Evolutionary conservation across 2,888 invertebrate genomes (phyloP).

Genomic region (Metalampra italica): DNA sequence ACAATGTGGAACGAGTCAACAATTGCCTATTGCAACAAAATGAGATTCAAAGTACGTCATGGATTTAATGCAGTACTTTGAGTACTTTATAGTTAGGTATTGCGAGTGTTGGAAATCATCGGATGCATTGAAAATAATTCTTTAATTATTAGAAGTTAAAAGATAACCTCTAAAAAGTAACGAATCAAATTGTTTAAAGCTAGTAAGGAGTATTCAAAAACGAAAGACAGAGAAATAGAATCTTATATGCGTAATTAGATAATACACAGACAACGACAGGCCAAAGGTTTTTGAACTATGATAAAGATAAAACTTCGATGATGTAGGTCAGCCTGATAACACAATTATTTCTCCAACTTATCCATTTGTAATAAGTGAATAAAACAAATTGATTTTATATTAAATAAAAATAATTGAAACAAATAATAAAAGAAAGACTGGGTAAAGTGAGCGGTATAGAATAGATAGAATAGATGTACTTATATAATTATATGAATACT

Average conservation of each 20-base stretch:
- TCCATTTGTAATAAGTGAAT: neutral
- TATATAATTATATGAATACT: neutral
- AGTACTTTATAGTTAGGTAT: neutral
- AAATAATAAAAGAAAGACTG: too few species aligned
- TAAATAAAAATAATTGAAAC: too few species aligned
- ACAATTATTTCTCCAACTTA: neutral
- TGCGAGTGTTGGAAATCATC: neutral
- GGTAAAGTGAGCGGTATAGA: too few species aligned
- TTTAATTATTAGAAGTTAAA: too few species aligned
- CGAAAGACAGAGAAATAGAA: too few species aligned
- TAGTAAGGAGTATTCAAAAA: too few species aligned
- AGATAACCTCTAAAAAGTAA: too few species aligned
- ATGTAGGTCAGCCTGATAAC: neutral
- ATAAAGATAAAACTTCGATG: conserved; percentile 5
- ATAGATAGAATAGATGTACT: too few species aligned
- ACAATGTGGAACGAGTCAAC: conserved; percentile 15
- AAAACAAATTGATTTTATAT: too few species aligned
- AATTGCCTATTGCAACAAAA: conserved; percentile 22
- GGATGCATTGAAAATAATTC: too few species aligned
- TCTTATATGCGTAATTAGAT: too few species aligned
- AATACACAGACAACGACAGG: conserved; percentile 3
- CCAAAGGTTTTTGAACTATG: conserved; percentile 17
- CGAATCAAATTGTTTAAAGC: too few species aligned
- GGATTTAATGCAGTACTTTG: conserved; percentile 6
- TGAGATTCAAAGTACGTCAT: conserved; percentile 8